Evolutionary conservation across 2,797 vertebrate genomes (phyloP).

Genomic region (Tadarida brasiliensis): DNA sequence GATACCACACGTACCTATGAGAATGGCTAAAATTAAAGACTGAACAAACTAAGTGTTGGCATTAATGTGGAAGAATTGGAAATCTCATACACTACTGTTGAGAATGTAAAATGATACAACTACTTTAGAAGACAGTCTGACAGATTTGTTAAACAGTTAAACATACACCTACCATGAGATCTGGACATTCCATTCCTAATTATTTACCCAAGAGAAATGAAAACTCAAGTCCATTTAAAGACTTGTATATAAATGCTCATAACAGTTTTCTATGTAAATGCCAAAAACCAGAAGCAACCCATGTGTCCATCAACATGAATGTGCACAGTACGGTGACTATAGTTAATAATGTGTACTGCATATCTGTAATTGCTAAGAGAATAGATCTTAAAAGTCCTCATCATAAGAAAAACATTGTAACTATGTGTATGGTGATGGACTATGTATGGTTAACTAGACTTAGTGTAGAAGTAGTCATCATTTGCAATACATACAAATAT

Average conservation of each 20-base stretch:
- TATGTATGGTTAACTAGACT: background rate
- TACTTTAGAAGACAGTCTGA: background rate
- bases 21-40: slow-evolving; percentile 24
- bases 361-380: background rate
- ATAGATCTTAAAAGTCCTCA: background rate
- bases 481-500: background rate
- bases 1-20: background rate
- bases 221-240: slow-evolving; percentile 4
- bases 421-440: background rate
- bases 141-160: background rate
- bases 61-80: background rate
- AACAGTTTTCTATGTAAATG: background rate
- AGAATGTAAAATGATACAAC: background rate
- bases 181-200: background rate
- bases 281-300: background rate
- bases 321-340: background rate
- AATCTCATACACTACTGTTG: background rate
- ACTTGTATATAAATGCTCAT: background rate
- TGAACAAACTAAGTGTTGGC: background rate
- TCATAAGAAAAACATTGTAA: background rate
- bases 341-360: background rate
- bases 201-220: slow-evolving; percentile 11
- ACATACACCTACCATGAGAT: background rate
- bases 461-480: background rate
- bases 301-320: background rate